Evolutionary conservation across 2,888 invertebrate genomes (phyloP), one percentile per base, ranked within the genome.

Genomic region (Synanthedon formicaeformis): DNA sequence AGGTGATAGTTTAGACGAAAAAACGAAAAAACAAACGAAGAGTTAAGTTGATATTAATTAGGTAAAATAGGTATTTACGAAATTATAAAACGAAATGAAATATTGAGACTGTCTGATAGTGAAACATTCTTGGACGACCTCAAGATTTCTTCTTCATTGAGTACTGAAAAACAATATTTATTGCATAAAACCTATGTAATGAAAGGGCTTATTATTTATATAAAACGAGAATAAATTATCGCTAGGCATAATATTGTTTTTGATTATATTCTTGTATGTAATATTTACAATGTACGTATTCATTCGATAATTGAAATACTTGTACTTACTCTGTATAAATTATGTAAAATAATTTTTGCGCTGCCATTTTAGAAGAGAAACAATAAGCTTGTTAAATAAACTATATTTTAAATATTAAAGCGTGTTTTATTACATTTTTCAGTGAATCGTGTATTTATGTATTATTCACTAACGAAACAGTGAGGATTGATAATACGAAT

Each of bases 101-200:
- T 86, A 84, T 86, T 83, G 87, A 71, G 76, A 76, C 69, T 78
- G 83, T 80, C 87, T 65, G 85, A 87, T 79, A 69, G 57, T 50
- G 18, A n/a, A 12, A 14, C 60, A 59, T 61, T 75, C 87, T 87
- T 85, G 81, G 85, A 86, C 85, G 81, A 66, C 81, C 71, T 78
- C 87, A 80, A 78, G 81, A 80, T 83, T 75, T 62, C 53, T 57
- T 61, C 62, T 67, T 70, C 45, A 55, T 56, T 59, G n/a, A 34
- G 34, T 12, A n/a, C 11, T n/a, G 12, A 23, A n/a, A 48, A 45
- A 13, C 14, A 13, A 27, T 56, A 52, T 54, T 56, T 54, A 52
- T 52, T 54, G 54, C 50, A 16, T 16, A 40, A 34, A 34, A 34
- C 34, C 34, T 34, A n/a, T n/a, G n/a, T n/a, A 34, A 34, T 34